Percentiles rank a stretch among this genome's conserved stretches.
These are phyloP conservation scores for Notocelia uddmanniana DNA, from an alignment of 2,888 invertebrate genomes.

Conservation along the genomic window DNA sequence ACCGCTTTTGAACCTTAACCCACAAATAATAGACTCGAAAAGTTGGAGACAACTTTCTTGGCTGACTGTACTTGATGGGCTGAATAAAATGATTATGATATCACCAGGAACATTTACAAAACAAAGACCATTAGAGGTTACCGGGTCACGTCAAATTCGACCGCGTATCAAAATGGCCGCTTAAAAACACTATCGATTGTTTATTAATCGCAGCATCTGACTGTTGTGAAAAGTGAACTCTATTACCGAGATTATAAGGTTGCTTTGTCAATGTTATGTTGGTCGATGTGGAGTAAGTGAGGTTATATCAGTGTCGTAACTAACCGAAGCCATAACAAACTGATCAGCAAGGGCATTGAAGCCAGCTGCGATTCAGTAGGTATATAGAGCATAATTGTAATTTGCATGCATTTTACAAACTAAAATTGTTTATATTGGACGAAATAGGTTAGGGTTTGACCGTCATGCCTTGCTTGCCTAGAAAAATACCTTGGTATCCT, in stretches of 20 bases:
- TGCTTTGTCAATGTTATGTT: not conserved
- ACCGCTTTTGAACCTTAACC: too few species aligned
- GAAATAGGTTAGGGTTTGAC: too few species aligned
- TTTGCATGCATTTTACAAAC: too few species aligned
- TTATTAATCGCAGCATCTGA: not conserved
- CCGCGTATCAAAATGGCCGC: conserved; percentile 23
- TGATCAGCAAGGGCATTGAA: conserved; percentile 23
- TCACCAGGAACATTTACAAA: not conserved
- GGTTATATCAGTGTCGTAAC: conserved; percentile 3
- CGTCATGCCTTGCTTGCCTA: too few species aligned
- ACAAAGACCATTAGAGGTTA: conserved; percentile 8
- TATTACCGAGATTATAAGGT: not conserved
- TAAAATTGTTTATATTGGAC: too few species aligned
- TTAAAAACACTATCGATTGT: conserved; percentile 25
- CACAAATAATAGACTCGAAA: too few species aligned
- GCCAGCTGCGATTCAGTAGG: conserved; percentile 7
- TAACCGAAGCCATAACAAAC: conserved; percentile 31
- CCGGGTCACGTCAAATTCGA: conserved; percentile 7
- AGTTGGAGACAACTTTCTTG: too few species aligned
- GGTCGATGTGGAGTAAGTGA: not conserved
- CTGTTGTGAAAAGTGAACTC: not conserved
- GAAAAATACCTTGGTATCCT: too few species aligned
- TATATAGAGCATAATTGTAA: not conserved
- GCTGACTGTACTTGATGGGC: too few species aligned
- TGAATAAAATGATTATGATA: too few species aligned